Evolutionary conservation across 2,888 invertebrate genomes (phyloP), one percentile per base, ranked within the genome.

Genomic region (Drosophila leonis): DNA sequence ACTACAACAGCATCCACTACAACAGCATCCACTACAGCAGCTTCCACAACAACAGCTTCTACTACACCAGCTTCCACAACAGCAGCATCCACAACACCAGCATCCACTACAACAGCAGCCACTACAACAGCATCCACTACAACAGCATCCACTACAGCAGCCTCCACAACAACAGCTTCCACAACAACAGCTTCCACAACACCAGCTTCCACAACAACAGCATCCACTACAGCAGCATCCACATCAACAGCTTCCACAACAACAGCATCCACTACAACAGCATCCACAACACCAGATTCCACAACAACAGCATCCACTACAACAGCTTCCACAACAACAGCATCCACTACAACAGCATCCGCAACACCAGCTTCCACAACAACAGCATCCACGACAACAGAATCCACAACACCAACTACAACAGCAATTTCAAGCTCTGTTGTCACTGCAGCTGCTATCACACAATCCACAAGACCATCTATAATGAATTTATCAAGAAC

Each of bases 341-440:
- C 24, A 3, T 44, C 44, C 2, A 44, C 44, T 8, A 44, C 42
- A 39, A 31, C 37, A 24, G 3, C 9, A 9, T 18, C 37, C 9
- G 27, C 35, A 9, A 35, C 44, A 44, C n/a, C 37, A n/a, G 0
- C 13, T 1, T 42, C 42, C 6, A 20, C 42, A 12, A 13, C 42
- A 42, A 60, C 55, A 13, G 31, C 33, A 6, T n/a, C 60, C 13
- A n/a, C 13, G 2, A 65, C 65, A 18, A 18, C 60, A 7, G 18
- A 12, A 10, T 31, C 48, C 7, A 54, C 69, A 13, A 39, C 24
- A 20, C 3, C 42, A 9, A 12, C 35, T 0, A 51, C 64, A n/a
- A 44, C 42, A 37, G 2, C n/a, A 5, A 4, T 24, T 24, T 24
- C 24, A 24, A 24, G 24, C 24, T 24, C 24, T 3, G 24, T 24